These are phyloP conservation scores for Paelopatides confundens DNA, from an alignment of 53 echinoderm and acorn worm genomes.

Conservation along the genomic window DNA sequence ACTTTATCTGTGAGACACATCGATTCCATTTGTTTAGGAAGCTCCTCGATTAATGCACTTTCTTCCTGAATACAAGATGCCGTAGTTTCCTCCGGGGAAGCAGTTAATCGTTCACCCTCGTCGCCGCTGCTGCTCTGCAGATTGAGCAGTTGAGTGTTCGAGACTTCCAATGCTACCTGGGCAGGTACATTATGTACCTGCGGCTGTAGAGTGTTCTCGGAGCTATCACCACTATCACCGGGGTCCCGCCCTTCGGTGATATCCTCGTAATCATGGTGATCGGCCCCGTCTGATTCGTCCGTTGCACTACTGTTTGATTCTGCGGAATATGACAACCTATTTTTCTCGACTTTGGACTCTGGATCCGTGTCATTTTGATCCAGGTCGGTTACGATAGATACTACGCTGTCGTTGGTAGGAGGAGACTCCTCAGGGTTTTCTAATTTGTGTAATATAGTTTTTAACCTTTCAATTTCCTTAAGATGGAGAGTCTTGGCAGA, in stretches of 20 bases:
- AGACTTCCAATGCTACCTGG: neutral
- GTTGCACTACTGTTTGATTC: conserved; percentile 75
- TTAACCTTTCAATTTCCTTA: neutral
- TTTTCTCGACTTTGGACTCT: conserved; percentile 14
- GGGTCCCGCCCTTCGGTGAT: neutral
- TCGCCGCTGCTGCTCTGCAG: neutral
- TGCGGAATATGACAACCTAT: conserved; percentile 58
- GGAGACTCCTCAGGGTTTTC: neutral
- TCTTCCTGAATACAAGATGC: conserved; percentile 54
- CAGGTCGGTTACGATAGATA: conserved; percentile 19
- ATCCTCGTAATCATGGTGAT: conserved; percentile 31
- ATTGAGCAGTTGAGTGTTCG: conserved; percentile 1
- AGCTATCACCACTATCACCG: conserved; percentile 25
- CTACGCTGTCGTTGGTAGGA: neutral
- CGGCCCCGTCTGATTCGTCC: conserved; percentile 29
- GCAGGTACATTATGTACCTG: neutral
- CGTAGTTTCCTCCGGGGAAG: neutral
- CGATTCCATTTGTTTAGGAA: neutral
- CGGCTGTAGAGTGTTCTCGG: conserved; percentile 24
- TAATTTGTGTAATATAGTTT: neutral
- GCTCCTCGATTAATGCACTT: neutral
- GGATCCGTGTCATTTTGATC: conserved; percentile 30
- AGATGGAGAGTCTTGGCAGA: neutral
- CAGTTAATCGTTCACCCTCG: neutral
- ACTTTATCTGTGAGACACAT: neutral